Conservation (phyloP, 2,888 invertebrate genomes). For the Coleophora deauratella region DNA sequence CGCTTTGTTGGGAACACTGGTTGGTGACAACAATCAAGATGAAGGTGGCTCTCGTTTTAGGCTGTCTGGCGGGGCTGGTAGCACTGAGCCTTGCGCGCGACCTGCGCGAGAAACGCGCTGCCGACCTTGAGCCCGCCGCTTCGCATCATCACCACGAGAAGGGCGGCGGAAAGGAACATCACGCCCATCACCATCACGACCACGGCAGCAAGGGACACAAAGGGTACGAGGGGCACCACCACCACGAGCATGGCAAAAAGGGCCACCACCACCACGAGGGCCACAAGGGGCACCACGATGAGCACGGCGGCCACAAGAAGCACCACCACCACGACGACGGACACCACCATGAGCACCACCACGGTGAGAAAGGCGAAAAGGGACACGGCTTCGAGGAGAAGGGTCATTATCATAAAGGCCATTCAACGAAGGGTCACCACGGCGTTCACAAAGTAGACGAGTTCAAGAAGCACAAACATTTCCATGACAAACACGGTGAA, state of each 20-base stretch:
- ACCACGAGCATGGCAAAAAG: conserved; percentile 78
- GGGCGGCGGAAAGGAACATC: conserved; percentile 78
- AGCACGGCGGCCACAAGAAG: conserved; percentile 77
- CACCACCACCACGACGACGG: conserved; percentile 79
- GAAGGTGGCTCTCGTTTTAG: conserved; percentile 44
- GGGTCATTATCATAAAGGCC: conserved; percentile 86
- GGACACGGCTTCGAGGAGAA: conserved; percentile 68
- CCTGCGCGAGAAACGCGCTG: conserved; percentile 56
- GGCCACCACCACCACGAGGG: conserved; percentile 82
- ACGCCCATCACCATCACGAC: conserved; percentile 75
- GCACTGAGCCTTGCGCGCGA: conserved; percentile 55
- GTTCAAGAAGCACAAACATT: conserved; percentile 88
- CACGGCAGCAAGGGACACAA: conserved; percentile 81
- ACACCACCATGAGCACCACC: conserved; percentile 76
- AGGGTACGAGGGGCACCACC: conserved; percentile 79
- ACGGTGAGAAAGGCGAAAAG: conserved; percentile 78
- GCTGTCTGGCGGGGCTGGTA: conserved; percentile 48
- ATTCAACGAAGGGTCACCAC: conserved; percentile 89
- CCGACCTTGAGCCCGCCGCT: conserved; percentile 71
- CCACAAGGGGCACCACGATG: conserved; percentile 74
- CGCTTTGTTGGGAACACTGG: conserved; percentile 23
- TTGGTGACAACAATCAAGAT: conserved; percentile 22
- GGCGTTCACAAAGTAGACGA: conserved; percentile 88
- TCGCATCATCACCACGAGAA: conserved; percentile 47
- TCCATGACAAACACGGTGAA: conserved; percentile 87